Conservation (phyloP, 2,888 invertebrate genomes). For the Chrysodeixis includens region DNA sequence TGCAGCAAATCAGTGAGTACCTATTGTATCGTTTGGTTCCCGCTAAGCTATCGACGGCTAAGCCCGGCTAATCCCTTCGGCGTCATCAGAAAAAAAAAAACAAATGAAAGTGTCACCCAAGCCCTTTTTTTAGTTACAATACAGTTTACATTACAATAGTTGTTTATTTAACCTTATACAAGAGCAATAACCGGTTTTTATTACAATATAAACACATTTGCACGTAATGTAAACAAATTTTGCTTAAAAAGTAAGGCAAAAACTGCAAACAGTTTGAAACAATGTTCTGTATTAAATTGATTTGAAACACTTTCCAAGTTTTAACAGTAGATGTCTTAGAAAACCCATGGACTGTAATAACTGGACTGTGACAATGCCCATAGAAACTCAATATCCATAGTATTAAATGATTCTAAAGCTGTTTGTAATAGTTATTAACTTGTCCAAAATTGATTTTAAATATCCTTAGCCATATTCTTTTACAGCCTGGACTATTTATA, state of each 20-base stretch:
- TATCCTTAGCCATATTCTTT: too few relatives aligned
- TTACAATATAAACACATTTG: neutral
- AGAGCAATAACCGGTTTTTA: neutral
- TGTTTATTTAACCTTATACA: neutral
- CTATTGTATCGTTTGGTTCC: slow-evolving; percentile 8
- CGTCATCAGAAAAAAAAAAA: slow-evolving; percentile 21
- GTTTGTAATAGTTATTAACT: too few relatives aligned
- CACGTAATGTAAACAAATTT: neutral
- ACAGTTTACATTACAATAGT: neutral
- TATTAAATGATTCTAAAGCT: too few relatives aligned
- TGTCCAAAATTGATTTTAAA: too few relatives aligned
- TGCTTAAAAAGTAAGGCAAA: too few relatives aligned
- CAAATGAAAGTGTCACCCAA: slow-evolving; percentile 17
- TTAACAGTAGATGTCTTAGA: too few relatives aligned
- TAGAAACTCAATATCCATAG: too few relatives aligned
- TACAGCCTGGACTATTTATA: too few relatives aligned
- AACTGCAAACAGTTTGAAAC: too few relatives aligned
- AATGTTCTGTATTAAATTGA: neutral
- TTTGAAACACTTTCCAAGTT: too few relatives aligned
- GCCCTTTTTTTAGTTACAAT: neutral
- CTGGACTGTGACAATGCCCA: too few relatives aligned
- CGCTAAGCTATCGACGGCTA: neutral
- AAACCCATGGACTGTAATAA: too few relatives aligned
- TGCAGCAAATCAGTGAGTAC: slow-evolving; percentile 85
- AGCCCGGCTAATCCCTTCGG: neutral